Base-by-base conservation (phyloP, 2,888 invertebrate genomes). In the Eledone cirrhosa region DNA sequence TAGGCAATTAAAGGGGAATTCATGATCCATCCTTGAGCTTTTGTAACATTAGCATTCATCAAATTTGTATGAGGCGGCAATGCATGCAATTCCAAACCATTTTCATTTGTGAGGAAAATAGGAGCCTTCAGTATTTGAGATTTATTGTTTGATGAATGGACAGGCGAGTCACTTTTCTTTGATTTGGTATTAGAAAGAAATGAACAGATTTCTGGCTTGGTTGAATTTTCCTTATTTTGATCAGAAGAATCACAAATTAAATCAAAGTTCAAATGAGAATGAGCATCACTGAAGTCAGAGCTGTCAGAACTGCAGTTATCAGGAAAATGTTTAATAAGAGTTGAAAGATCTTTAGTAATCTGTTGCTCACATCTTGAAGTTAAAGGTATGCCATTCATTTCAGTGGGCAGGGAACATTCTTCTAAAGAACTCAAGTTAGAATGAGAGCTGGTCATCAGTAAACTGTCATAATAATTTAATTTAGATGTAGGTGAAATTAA, bases 281-380 rank as follows among this genome's bases (percentile, higher is more conserved):
- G 16, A 7, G 31, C 29, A 33, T 72, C 72, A 72, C 72, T 41
- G 13, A 72, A 11, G 31, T 72, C 72, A n/a, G 72, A 33, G 7
- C 7, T 22, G 11, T 31, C 72, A 33, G 72, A 41, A n/a, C 72
- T 16, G 2, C 33, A 72, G 24, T 31, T 41, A n/a, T 72, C 72
- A n/a, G 72, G 33, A 19, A 72, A 14, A 72, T 72, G 72, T 24
- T 85, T 86, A 1, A 86, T 87, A 27, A 88, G 80, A 74, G 85
- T 85, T 63, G 85, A 84, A 31, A 88, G 81, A 80, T 84, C 82
- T 24, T 86, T 87, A 63, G 86, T 86, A 48, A 88, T 88, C 72
- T 88, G 87, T 80, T 88, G 86, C 79, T 88, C 86, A 80, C 84
- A 84, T 24, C 83, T 79, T 33, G 87, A 87, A 16, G 86, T 87